Conservation (phyloP, 2,113 vertebrate genomes). For the Meriones unguiculatus region DNA sequence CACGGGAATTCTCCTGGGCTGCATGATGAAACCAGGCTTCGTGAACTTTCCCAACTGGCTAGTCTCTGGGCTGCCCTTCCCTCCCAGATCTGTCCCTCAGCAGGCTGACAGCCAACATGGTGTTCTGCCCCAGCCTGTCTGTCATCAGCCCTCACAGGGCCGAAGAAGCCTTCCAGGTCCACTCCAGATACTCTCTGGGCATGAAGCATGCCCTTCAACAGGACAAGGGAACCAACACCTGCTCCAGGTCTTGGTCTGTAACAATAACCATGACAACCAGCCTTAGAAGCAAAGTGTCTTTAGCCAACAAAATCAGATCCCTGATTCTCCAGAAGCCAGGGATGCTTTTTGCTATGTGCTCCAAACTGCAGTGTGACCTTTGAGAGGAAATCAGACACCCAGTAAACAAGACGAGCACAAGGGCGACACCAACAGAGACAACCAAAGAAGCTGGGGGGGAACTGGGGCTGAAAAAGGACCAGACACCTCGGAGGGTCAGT, state of each 20-base stretch:
- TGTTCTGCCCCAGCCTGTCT: neutral
- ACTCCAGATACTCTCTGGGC: neutral
- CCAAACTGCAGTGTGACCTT: slow-evolving; percentile 54
- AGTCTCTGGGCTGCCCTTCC: neutral
- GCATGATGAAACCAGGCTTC: neutral
- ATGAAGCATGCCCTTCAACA: neutral
- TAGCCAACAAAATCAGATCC: neutral
- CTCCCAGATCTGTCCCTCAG: neutral
- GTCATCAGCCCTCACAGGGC: neutral
- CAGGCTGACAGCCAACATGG: neutral
- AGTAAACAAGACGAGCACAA: slow-evolving; percentile 19
- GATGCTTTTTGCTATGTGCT: neutral
- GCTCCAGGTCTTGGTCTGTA: too few species aligned
- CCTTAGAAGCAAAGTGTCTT: neutral
- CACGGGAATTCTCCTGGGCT: neutral
- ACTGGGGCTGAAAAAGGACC: too few species aligned
- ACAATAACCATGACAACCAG: neutral
- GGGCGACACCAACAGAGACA: neutral
- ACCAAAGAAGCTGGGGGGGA: neutral
- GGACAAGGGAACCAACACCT: neutral
- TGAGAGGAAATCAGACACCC: slow-evolving; percentile 55
- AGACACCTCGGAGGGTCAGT: neutral
- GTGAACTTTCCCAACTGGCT: too few species aligned
- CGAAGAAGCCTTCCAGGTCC: neutral
- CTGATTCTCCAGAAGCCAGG: neutral